Evolutionary conservation across 2,113 vertebrate genomes (phyloP).

Genomic region (Eonycteris spelaea): DNA sequence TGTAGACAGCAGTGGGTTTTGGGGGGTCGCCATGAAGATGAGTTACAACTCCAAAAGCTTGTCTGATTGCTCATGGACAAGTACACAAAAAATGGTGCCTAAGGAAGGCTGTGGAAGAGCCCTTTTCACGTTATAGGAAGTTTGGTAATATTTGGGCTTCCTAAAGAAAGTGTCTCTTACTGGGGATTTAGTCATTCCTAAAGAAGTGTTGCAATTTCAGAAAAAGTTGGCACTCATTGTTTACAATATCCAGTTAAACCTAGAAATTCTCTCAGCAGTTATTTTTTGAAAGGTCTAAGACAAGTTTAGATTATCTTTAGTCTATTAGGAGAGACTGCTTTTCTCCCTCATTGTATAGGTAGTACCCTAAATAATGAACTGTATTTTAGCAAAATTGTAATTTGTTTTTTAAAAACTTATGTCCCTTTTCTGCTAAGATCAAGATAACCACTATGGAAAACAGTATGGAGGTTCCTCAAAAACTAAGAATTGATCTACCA

Average conservation of each 20-base stretch:
- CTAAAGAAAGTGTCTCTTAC: background rate
- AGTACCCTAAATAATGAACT: background rate
- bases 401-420: background rate
- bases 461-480: too few species aligned
- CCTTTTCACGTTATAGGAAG: background rate
- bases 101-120: background rate
- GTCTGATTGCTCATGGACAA: background rate
- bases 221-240: background rate
- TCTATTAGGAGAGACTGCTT: background rate
- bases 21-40: background rate
- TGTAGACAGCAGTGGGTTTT: background rate
- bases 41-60: background rate
- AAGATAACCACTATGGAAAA: background rate
- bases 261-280: background rate
- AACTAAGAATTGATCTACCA: too few species aligned
- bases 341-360: background rate
- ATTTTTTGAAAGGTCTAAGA: background rate
- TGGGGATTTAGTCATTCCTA: background rate
- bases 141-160: background rate
- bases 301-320: background rate
- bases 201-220: background rate
- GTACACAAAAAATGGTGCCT: background rate
- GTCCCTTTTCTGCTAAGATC: background rate
- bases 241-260: background rate
- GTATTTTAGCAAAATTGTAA: background rate